Base-by-base conservation (phyloP, 2,888 invertebrate genomes). In the Entomobrya proxima region DNA sequence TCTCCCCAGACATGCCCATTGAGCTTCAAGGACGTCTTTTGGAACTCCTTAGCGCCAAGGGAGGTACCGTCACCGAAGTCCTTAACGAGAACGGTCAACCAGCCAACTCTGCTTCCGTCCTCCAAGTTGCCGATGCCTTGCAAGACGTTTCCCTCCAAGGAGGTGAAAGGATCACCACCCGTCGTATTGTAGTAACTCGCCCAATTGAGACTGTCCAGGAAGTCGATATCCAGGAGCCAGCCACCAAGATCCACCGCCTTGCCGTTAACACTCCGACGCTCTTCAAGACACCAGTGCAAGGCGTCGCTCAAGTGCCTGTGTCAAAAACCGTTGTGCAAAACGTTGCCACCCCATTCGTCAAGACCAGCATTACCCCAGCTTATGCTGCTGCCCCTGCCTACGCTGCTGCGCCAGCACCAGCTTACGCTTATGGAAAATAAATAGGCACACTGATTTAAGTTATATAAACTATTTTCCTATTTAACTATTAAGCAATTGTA, bases 151-250 rank as follows among this genome's bases (percentile, higher is more conserved):
- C 92, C 64, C 92, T 92, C 27, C 92, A 93, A 72, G 91, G 93
- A 64, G 93, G 93, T 75, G 94, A 94, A 91, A 93, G 93, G 80
- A 93, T 94, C 75, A 93, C 94, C 88, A 94, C 94, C 44, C 92
- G 94, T 18, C 93, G 94, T 86, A 93, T 94, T 87, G 94, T 94
- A n/a, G 93, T 94, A 55, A 93, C 93, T 88, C 92, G 94, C 85
- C 94, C 94, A 18, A 93, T 94, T 88, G 94, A 94, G 91, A 94
- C 94, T 1, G 92, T 94, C 21, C 74, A 94, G 90, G 93, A 94
- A 90, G 92, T 93, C 61, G 91, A 91, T 64, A 93, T 94, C 61
- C 93, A 93, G 64, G 93, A 94, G 90, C 94, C 94, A 44, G 93
- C 93, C 55, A 94, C 94, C 52, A 94, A 94, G 90, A 92, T 93